Conservation (phyloP, 1,140 invertebrate species). For the Penaeus japonicus region DNA sequence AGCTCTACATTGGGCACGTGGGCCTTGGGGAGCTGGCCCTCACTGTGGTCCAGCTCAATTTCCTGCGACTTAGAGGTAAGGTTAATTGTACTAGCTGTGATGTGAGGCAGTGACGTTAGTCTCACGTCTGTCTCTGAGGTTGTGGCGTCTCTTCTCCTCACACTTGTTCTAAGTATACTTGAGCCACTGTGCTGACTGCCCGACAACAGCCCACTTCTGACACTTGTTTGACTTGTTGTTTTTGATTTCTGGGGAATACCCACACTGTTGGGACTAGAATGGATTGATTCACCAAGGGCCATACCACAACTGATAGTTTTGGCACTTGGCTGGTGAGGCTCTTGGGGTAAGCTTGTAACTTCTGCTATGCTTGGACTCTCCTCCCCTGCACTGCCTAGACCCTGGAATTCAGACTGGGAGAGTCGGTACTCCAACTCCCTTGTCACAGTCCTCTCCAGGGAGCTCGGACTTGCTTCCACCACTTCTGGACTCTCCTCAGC, state of each 20-base stretch:
- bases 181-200: not conserved
- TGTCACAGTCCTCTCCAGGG: conserved; percentile 17
- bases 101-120: conserved; percentile 45
- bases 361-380: not conserved
- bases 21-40: not conserved
- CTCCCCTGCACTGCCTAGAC: not conserved
- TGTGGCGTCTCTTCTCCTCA: conserved; percentile 4
- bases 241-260: conserved; percentile 15
- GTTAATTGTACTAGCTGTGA: conserved; percentile 43
- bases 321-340: not conserved
- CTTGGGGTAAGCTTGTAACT: too few species aligned
- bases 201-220: not conserved
- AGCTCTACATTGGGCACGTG: conserved; percentile 48
- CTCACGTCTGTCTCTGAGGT: conserved; percentile 43
- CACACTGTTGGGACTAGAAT: conserved; percentile 39
- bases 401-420: conserved; percentile 22
- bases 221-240: not conserved
- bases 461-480: conserved; percentile 16
- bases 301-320: not conserved
- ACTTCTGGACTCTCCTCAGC: not conserved
- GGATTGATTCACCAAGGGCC: not conserved
- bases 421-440: conserved; percentile 29
- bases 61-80: conserved; percentile 30
- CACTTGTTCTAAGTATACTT: conserved; percentile 35
- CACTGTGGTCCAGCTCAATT: not conserved